Conservation (phyloP, 2,888 invertebrate genomes). For the Gastracanthus pulcherrimus region DNA sequence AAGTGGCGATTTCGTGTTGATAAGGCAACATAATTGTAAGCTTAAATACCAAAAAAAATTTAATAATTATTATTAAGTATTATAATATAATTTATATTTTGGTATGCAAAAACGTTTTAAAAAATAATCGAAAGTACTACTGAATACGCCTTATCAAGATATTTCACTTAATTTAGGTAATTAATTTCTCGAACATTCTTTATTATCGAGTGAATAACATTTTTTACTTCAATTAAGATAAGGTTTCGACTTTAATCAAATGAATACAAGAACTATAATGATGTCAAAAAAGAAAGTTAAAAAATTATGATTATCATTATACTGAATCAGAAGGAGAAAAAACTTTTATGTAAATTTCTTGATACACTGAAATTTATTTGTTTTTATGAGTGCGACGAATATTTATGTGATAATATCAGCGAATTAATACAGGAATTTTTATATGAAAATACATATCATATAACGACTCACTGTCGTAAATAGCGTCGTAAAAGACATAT, state of each 20-base stretch:
- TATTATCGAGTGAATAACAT: constrained; percentile 16
- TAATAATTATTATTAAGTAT: too few species aligned
- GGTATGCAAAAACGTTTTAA: too few species aligned
- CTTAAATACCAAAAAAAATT: too few species aligned
- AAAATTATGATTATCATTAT: constrained; percentile 41
- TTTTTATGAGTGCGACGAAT: constrained; percentile 38
- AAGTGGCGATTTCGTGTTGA: too few species aligned
- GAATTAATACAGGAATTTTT: constrained; percentile 50
- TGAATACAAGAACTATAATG: constrained; percentile 13
- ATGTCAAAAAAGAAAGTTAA: constrained; percentile 34
- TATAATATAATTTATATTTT: too few species aligned
- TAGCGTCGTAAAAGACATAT: constrained; percentile 52
- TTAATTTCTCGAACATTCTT: constrained; percentile 29
- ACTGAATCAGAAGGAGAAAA: constrained; percentile 35
- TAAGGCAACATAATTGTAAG: too few species aligned
- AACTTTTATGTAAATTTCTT: constrained; percentile 37
- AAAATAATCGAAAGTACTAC: too few species aligned
- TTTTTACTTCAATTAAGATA: constrained; percentile 45
- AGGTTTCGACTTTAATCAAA: constrained; percentile 28
- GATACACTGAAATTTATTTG: constrained; percentile 50
- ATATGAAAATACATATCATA: constrained; percentile 49
- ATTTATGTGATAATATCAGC: constrained; percentile 44
- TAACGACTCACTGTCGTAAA: constrained; percentile 49
- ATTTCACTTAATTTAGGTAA: not conserved
- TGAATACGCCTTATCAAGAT: not conserved